Percentiles rank a stretch among this genome's conserved stretches.
These are phyloP conservation scores for Mallateleia sp. DNA, from an alignment of 2,888 invertebrate species.

Conservation along the genomic window DNA sequence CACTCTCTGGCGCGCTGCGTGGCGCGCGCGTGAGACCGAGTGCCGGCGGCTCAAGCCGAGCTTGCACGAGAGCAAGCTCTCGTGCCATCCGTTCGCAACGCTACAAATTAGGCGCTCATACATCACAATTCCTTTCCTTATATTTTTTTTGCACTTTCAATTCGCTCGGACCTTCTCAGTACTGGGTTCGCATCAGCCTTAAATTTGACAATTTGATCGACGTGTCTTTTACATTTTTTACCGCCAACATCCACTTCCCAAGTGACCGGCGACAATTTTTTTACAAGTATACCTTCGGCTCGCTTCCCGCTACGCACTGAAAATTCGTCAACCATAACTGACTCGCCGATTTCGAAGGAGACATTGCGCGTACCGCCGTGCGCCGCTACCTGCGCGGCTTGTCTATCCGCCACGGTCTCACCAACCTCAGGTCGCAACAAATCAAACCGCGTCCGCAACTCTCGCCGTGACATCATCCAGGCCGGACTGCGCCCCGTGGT, in stretches of 20 bases:
- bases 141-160: no score
- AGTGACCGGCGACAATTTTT: neutral
- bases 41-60: no score
- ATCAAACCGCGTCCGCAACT: constrained; percentile 33
- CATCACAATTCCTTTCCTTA: no score
- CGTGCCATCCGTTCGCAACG: no score
- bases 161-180: no score
- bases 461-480: constrained; percentile 14
- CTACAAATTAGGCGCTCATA: no score
- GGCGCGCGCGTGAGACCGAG: no score
- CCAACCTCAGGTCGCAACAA: constrained; percentile 18
- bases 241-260: neutral
- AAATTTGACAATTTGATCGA: no score
- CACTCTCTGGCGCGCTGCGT: no score
- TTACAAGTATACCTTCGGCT: neutral
- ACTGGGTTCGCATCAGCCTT: no score
- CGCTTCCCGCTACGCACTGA: neutral
- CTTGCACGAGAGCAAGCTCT: no score
- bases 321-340: constrained; percentile 5
- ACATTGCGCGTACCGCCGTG: neutral
- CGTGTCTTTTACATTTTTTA: neutral
- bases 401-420: constrained; percentile 4
- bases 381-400: neutral
- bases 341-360: neutral
- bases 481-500: constrained; percentile 43